These are phyloP conservation scores for Liopterus haemorrhoidalis DNA, from an alignment of 2,888 invertebrate genomes.

Conservation along the genomic window DNA sequence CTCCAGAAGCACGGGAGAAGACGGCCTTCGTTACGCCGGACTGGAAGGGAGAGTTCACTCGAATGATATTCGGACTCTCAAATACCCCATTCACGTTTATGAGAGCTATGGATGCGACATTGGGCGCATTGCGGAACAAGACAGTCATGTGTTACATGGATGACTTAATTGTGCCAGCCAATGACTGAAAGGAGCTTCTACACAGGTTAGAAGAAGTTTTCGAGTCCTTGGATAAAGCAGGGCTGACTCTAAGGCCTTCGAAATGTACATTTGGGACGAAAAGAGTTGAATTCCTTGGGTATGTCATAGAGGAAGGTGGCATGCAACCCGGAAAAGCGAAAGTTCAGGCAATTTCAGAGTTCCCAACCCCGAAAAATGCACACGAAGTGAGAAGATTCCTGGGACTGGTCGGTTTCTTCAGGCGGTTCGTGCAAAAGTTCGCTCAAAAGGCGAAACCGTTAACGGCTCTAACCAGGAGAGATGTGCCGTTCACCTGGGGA, in stretches of 20 bases:
- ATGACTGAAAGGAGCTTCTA: too few species aligned
- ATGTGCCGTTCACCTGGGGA: constrained; percentile 26
- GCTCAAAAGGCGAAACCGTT: constrained; percentile 29
- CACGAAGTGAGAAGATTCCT: constrained; percentile 33
- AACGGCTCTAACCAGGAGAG: constrained; percentile 28
- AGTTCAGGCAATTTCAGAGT: constrained; percentile 32
- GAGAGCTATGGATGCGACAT: too few species aligned
- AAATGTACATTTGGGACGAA: too few species aligned
- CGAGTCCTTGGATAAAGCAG: too few species aligned
- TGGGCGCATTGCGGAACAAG: too few species aligned
- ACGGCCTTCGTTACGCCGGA: constrained; percentile 22
- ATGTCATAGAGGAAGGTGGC: too few species aligned
- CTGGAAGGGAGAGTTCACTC: constrained; percentile 21
- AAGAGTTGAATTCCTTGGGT: too few species aligned
- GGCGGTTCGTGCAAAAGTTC: constrained; percentile 33
- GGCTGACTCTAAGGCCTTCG: too few species aligned
- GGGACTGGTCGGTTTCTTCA: constrained; percentile 34
- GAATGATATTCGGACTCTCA: constrained; percentile 27
- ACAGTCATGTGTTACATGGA: too few species aligned
- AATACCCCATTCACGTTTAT: too few species aligned
- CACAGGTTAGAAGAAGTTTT: too few species aligned
- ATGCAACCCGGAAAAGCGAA: constrained; percentile 35
- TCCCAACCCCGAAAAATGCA: constrained; percentile 33
- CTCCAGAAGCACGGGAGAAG: constrained; percentile 14
- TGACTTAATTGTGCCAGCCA: too few species aligned